Conservation (phyloP, 2,797 vertebrate genomes). For the Sphaeramia orbicularis region DNA sequence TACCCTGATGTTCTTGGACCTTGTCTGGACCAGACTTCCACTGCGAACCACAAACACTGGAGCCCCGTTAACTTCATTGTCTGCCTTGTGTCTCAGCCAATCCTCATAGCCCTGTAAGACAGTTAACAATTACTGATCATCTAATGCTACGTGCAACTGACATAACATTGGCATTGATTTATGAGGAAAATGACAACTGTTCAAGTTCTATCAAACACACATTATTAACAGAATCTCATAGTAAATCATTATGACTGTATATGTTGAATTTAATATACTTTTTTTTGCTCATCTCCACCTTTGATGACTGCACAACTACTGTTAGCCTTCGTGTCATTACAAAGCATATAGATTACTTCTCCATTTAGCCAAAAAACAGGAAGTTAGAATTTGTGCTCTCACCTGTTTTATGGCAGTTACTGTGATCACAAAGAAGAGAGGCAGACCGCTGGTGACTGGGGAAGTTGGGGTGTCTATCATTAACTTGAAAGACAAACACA, state of each 20-base stretch:
- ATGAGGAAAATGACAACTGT: not conserved
- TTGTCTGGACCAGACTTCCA: slow-evolving; percentile 97
- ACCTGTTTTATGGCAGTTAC: slow-evolving; percentile 99
- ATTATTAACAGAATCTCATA: not conserved
- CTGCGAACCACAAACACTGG: slow-evolving; percentile 98
- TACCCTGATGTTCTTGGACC: slow-evolving; percentile 98
- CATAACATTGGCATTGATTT: not conserved
- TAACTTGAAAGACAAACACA: slow-evolving; percentile 85
- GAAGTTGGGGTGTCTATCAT: slow-evolving; percentile 99
- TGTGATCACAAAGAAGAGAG: slow-evolving; percentile 98
- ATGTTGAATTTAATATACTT: not conserved
- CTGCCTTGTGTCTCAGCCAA: slow-evolving; percentile 97
- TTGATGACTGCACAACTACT: not conserved
- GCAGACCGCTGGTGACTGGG: slow-evolving; percentile 98
- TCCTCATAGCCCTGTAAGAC: slow-evolving; percentile 93
- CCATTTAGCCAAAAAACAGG: slow-evolving; percentile 27
- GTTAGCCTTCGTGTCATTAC: not conserved
- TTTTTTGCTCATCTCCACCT: no score
- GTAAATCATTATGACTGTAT: not conserved
- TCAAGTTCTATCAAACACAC: not conserved
- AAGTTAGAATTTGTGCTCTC: slow-evolving; percentile 62
- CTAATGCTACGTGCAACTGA: not conserved
- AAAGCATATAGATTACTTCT: slow-evolving; percentile 27
- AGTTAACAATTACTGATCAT: not conserved
- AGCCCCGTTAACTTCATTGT: slow-evolving; percentile 98